These are phyloP conservation scores for Deilephila porcellus DNA, from an alignment of 2,888 invertebrate species.

Conservation along the genomic window DNA sequence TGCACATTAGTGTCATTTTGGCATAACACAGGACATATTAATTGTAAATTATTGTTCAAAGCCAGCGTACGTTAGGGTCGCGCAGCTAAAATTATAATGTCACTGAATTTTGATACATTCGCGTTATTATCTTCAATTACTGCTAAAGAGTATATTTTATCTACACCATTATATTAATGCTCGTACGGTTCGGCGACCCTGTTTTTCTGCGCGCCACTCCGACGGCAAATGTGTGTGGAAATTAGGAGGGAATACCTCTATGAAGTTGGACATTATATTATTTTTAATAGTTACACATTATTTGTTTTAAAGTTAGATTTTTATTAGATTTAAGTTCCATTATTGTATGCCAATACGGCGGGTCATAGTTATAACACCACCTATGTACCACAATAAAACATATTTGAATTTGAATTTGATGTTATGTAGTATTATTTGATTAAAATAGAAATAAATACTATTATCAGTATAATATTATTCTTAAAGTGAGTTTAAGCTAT, in stretches of 20 bases:
- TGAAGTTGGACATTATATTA: not conserved
- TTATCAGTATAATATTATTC: too few relatives aligned
- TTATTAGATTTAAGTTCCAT: too few relatives aligned
- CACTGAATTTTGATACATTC: not conserved
- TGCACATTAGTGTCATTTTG: not conserved
- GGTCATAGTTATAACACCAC: too few relatives aligned
- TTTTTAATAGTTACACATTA: too few relatives aligned
- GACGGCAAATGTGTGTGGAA: not conserved
- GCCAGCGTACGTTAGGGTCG: not conserved
- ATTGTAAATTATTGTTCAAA: not conserved
- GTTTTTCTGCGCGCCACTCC: not conserved
- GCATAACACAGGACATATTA: not conserved
- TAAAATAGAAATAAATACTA: too few relatives aligned
- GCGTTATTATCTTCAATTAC: not conserved
- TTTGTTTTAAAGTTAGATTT: too few relatives aligned
- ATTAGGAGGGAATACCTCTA: not conserved
- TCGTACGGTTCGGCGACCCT: not conserved
- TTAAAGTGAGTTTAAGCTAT: too few relatives aligned
- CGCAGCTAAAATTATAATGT: not conserved
- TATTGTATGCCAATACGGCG: too few relatives aligned
- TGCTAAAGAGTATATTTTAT: slow-evolving; percentile 1
- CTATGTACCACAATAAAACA: too few relatives aligned
- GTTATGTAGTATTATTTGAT: too few relatives aligned
- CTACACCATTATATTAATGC: not conserved
- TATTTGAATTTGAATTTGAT: too few relatives aligned